These are phyloP conservation scores for Epinephelus lanceolatus DNA, from an alignment of 2,113 vertebrate genomes.

Conservation along the genomic window DNA sequence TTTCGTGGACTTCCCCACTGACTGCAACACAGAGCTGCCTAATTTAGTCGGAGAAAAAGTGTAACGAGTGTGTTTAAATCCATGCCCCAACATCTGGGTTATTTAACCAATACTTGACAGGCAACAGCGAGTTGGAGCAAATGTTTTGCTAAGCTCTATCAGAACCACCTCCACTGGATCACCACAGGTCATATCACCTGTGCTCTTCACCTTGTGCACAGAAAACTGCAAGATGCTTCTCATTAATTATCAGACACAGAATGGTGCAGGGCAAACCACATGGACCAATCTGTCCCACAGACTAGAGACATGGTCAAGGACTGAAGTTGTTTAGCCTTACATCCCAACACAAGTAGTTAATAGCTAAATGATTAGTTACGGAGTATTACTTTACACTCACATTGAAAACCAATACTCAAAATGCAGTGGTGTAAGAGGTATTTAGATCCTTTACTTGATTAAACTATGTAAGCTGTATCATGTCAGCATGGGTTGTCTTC, in stretches of 20 bases:
- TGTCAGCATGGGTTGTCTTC: no score
- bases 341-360: neutral
- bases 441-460: no score
- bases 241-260: constrained; percentile 15
- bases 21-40: neutral
- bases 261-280: neutral
- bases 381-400: neutral
- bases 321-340: neutral
- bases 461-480: no score
- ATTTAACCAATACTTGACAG: neutral
- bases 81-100: neutral
- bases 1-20: neutral
- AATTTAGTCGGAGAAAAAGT: neutral
- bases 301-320: neutral
- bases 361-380: neutral
- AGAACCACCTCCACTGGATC: neutral
- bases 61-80: neutral
- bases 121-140: neutral
- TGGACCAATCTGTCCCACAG: neutral
- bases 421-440: no score
- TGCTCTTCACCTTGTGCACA: neutral
- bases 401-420: neutral
- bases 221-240: neutral
- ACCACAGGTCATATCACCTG: neutral
- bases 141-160: constrained; percentile 2